Percentiles rank a stretch among this genome's conserved stretches.
Conservation (phyloP, 2,888 invertebrate species). For the Cephus nigrinus region DNA sequence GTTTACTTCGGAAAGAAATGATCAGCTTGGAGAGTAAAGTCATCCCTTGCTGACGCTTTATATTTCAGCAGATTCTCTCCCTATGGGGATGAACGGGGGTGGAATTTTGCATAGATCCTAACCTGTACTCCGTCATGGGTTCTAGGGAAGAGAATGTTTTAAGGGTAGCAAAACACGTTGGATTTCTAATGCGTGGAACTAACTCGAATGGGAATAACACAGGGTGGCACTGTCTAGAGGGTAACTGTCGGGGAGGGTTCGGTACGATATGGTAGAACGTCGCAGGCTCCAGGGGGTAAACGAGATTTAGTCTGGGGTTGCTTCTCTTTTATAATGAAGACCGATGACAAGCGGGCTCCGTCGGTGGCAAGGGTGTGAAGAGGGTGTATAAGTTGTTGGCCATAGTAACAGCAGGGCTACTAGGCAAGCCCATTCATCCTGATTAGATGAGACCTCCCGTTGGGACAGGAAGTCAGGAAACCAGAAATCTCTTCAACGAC, state of each 20-base stretch:
- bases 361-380: constrained; percentile 23
- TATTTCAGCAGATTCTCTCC: neutral
- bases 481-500: constrained; percentile 40
- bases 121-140: neutral
- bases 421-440: constrained; percentile 58
- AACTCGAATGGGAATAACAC: neutral
- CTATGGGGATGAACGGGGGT: neutral
- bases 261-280: constrained; percentile 25
- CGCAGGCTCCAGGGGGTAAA: constrained; percentile 40
- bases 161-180: neutral
- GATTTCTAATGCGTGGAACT: neutral
- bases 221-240: neutral
- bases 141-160: neutral
- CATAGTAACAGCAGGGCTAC: constrained; percentile 43
- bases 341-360: constrained; percentile 53
- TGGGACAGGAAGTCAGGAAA: constrained; percentile 36
- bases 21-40: neutral
- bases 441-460: constrained; percentile 57
- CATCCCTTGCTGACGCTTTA: neutral
- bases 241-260: neutral
- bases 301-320: constrained; percentile 49
- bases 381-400: constrained; percentile 48
- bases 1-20: neutral
- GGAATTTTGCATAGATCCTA: neutral
- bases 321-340: constrained; percentile 60